A percentile compares a stretch with the other conserved stretches of the same genome.
These are phyloP conservation scores for Octomys mimax DNA, from an alignment of 2,797 vertebrate genomes.

Conservation along the genomic window DNA sequence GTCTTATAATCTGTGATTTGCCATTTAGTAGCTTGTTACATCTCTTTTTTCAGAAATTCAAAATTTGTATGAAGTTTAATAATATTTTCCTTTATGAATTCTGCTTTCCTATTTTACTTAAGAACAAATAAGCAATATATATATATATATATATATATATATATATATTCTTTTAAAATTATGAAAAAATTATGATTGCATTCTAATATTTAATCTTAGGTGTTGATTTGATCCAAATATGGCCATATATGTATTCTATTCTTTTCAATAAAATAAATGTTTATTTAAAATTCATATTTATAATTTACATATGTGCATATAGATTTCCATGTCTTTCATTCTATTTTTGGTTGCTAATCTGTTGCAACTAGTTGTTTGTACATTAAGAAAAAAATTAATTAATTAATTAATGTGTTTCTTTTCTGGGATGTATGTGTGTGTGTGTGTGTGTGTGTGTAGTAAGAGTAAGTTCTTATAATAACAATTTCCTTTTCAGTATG, in stretches of 20 bases:
- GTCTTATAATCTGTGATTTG: not conserved
- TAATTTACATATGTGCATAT: not conserved
- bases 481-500: not conserved
- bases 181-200: not conserved
- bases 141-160: not conserved
- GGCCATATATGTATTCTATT: not conserved
- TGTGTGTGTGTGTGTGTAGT: not conserved
- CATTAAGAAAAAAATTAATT: not conserved
- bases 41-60: constrained; percentile 3
- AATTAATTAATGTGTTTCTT: not conserved
- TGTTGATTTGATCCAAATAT: not conserved
- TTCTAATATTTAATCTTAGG: not conserved
- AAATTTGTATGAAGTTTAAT: not conserved
- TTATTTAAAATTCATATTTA: constrained; percentile 3
- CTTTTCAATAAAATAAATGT: not conserved
- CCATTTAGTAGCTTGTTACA: not conserved
- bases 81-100: constrained; percentile 15
- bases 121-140: constrained; percentile 15
- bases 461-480: not conserved
- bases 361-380: not conserved
- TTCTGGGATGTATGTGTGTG: not conserved
- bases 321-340: not conserved
- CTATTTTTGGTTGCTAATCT: not conserved
- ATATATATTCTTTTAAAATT: constrained; percentile 12
- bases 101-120: constrained; percentile 24